Conservation (phyloP, 2,113 vertebrate species). For the Psephotus haematonotus region DNA sequence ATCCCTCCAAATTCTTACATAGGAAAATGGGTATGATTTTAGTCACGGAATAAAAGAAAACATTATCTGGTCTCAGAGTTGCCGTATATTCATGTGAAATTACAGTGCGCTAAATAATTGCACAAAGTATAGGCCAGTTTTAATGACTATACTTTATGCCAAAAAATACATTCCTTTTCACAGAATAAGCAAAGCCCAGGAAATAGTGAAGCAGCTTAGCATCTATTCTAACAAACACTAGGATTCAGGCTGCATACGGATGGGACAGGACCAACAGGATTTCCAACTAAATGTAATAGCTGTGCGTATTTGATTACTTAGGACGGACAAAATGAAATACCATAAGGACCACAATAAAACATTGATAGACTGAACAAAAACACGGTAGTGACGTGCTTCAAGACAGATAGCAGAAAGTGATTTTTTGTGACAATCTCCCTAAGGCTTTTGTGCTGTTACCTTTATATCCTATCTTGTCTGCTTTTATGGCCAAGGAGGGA, state of each 20-base stretch:
- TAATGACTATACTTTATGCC: constrained; percentile 88
- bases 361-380: constrained; percentile 96
- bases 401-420: constrained; percentile 94
- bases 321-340: constrained; percentile 93
- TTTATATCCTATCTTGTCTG: constrained; percentile 92
- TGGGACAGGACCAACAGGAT: constrained; percentile 85
- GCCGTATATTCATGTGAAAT: constrained; percentile 93
- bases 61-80: constrained; percentile 77
- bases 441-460: constrained; percentile 91
- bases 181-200: constrained; percentile 89
- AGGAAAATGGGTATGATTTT: constrained; percentile 32
- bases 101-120: constrained; percentile 86
- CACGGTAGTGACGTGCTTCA: constrained; percentile 97
- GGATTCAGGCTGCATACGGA: constrained; percentile 92
- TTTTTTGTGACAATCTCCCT: constrained; percentile 95
- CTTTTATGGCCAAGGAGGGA: constrained; percentile 92
- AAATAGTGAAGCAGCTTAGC: constrained; percentile 91
- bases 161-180: constrained; percentile 91
- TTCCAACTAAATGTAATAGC: constrained; percentile 83
- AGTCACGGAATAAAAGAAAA: constrained; percentile 50
- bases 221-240: constrained; percentile 93
- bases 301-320: constrained; percentile 88
- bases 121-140: constrained; percentile 84
- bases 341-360: constrained; percentile 93
- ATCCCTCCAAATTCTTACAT: constrained; percentile 63